Evolutionary conservation across 2,888 invertebrate genomes (phyloP).

Genomic region (Heliconius cydno): DNA sequence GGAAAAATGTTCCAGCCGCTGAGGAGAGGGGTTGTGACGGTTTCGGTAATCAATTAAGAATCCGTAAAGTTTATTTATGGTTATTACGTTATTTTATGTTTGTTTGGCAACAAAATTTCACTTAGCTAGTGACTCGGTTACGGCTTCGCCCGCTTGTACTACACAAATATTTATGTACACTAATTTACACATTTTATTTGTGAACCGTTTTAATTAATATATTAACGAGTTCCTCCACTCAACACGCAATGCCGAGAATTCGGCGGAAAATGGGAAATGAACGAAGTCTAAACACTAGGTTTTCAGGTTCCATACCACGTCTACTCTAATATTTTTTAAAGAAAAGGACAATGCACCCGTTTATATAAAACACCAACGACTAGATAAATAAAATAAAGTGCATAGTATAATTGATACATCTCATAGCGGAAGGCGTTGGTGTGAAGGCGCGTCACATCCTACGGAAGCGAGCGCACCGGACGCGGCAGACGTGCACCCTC

Average conservation of each 20-base stretch:
- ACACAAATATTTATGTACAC: too few relatives aligned
- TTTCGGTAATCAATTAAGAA: constrained; percentile 42
- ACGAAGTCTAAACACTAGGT: too few relatives aligned
- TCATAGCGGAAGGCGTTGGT: constrained; percentile 51
- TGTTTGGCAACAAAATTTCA: neutral
- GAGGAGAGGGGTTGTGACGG: constrained; percentile 29
- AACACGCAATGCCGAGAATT: too few relatives aligned
- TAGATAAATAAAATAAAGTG: constrained; percentile 29
- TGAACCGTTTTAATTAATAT: too few relatives aligned
- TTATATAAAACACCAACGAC: neutral
- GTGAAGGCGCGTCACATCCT: constrained; percentile 58
- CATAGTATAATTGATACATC: constrained; percentile 30
- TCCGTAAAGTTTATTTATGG: constrained; percentile 40
- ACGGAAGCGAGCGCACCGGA: constrained; percentile 53
- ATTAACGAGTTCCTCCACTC: too few relatives aligned
- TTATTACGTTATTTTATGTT: constrained; percentile 33
- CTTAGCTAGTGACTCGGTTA: too few relatives aligned
- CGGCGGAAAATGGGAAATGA: too few relatives aligned
- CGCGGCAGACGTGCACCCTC: constrained; percentile 52
- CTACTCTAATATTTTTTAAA: too few relatives aligned
- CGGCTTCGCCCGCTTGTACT: too few relatives aligned
- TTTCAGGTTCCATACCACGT: too few relatives aligned
- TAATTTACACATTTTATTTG: too few relatives aligned
- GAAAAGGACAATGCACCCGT: neutral
- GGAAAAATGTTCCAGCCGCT: constrained; percentile 39